Conservation (phyloP, 2,888 invertebrate species). For the Brachyptera risi region DNA sequence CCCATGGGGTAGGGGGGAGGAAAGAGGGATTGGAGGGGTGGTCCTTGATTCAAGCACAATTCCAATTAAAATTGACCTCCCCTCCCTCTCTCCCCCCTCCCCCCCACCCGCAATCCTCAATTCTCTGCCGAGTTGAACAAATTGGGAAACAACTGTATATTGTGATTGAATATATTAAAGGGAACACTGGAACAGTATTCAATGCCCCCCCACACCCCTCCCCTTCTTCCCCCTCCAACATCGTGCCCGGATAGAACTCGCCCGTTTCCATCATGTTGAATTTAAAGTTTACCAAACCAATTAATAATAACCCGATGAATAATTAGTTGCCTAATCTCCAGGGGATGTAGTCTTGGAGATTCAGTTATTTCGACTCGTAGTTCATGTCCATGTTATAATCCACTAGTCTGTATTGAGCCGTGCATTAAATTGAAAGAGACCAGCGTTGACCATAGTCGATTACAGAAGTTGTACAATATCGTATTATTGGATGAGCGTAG, state of each 20-base stretch:
- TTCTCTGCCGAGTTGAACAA: conserved; percentile 26
- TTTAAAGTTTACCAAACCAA: conserved; percentile 19
- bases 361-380: too few relatives aligned
- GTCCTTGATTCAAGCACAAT: conserved; percentile 28
- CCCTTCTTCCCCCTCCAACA: not conserved
- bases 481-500: too few relatives aligned
- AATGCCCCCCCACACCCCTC: not conserved
- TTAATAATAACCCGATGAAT: conserved; percentile 19
- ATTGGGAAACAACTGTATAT: conserved; percentile 28
- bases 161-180: conserved; percentile 20
- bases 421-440: too few relatives aligned
- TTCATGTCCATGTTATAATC: too few relatives aligned
- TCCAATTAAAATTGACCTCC: conserved; percentile 36
- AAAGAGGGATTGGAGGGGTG: conserved; percentile 10
- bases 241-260: too few relatives aligned
- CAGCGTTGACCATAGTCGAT: too few relatives aligned
- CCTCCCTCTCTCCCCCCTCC: conserved; percentile 19
- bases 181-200: conserved; percentile 15
- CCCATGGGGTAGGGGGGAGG: conserved; percentile 16
- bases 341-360: too few relatives aligned
- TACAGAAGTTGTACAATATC: too few relatives aligned
- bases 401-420: too few relatives aligned
- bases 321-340: conserved; percentile 7
- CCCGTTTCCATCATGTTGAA: conserved; percentile 5
- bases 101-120: conserved; percentile 10